phyloP scores from a whole-genome alignment of 2,113 vertebrate species.

The Oreocharis arfaki region DNA sequence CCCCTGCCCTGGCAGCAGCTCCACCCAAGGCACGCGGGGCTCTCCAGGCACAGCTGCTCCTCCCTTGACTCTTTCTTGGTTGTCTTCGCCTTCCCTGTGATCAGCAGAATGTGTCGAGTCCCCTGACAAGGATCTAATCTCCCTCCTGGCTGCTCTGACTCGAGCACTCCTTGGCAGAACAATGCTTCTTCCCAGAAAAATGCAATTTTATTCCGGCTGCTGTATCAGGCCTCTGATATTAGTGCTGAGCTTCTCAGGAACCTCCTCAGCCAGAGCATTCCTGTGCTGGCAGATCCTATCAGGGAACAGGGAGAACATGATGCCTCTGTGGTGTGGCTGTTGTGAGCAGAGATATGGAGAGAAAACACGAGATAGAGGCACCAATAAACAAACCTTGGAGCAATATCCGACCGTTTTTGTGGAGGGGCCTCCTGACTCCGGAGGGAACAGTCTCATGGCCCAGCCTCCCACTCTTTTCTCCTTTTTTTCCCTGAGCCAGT shows the following conservation, averaged over 20 bases:
- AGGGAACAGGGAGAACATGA: background rate
- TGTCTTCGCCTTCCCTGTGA: background rate
- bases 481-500: background rate
- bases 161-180: background rate
- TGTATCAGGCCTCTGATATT: background rate
- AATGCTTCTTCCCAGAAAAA: constrained; percentile 10
- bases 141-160: background rate
- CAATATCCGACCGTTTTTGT: fast-evolving
- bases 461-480: background rate
- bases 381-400: background rate
- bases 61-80: background rate
- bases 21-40: fast-evolving
- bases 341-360: background rate
- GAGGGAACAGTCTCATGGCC: background rate
- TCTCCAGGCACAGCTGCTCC: background rate
- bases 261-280: background rate
- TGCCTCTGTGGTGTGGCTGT: background rate
- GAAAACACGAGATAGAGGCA: background rate
- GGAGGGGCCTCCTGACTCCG: background rate
- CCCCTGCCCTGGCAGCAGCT: background rate
- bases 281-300: background rate
- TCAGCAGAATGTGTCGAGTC: background rate
- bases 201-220: background rate
- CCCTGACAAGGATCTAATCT: constrained; percentile 31
- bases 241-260: background rate